Conservation (phyloP, 2,888 invertebrate genomes). For the Pammene fasciana region DNA sequence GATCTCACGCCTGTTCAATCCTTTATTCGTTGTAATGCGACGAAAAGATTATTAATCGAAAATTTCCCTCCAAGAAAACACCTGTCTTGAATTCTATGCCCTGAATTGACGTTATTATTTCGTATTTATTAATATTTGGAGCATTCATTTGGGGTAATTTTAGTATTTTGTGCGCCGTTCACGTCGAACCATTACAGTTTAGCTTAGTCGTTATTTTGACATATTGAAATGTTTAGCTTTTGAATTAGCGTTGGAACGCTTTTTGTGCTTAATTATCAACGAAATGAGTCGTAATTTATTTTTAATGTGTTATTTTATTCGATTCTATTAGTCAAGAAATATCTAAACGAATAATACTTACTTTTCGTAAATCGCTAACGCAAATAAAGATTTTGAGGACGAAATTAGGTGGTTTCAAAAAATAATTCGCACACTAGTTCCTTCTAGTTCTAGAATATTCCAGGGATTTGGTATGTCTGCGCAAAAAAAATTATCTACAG, state of each 20-base stretch:
- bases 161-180: constrained; percentile 24
- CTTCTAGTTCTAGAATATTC: too few relatives aligned
- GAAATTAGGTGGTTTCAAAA: too few relatives aligned
- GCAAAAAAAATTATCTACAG: too few relatives aligned
- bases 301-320: background rate
- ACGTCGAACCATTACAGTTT: constrained; percentile 28
- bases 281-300: background rate
- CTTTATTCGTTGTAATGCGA: constrained; percentile 74
- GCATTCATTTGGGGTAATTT: constrained; percentile 35
- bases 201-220: constrained; percentile 28
- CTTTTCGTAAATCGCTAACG: too few relatives aligned
- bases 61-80: constrained; percentile 64
- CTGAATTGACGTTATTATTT: constrained; percentile 42
- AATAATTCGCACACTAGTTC: too few relatives aligned
- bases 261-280: constrained; percentile 2
- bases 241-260: constrained; percentile 9
- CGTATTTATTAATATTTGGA: constrained; percentile 37
- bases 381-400: too few relatives aligned
- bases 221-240: constrained; percentile 19
- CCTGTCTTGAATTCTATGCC: constrained; percentile 63
- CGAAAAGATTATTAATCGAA: constrained; percentile 77
- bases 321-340: background rate
- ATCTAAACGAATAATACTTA: too few relatives aligned
- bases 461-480: too few relatives aligned
- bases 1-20: constrained; percentile 76